Evolutionary conservation across 2,888 invertebrate species (phyloP).

Genomic region (Hyposoter didymator): DNA sequence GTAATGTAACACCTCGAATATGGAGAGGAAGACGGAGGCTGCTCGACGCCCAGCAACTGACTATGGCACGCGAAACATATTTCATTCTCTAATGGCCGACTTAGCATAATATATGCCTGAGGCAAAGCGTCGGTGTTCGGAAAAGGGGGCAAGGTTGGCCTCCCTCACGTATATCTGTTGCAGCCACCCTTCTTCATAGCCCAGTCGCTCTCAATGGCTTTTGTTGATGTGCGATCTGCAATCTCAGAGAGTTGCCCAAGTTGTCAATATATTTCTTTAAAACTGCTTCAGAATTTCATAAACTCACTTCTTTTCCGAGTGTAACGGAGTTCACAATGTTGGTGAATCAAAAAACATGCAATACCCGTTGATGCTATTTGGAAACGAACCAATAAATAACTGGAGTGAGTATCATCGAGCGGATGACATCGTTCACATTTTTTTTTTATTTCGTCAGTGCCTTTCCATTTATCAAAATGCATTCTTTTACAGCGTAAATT

Average conservation of each 20-base stretch:
- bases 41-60: constrained; percentile 75
- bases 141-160: constrained; percentile 27
- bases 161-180: constrained; percentile 51
- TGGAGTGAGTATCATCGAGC: no score
- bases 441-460: no score
- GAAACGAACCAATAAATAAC: no score
- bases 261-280: constrained; percentile 1
- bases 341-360: not conserved
- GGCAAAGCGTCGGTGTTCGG: constrained; percentile 69
- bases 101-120: constrained; percentile 81
- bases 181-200: constrained; percentile 49
- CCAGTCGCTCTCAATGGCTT: constrained; percentile 38
- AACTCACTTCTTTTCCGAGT: not conserved
- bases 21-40: constrained; percentile 42
- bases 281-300: not conserved
- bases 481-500: no score
- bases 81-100: constrained; percentile 80
- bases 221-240: constrained; percentile 2
- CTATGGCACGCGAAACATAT: constrained; percentile 81
- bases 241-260: not conserved
- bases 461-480: no score
- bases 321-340: not conserved
- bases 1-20: constrained; percentile 73
- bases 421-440: no score
- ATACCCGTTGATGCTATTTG: not conserved